phyloP scores from a whole-genome alignment of 2,113 vertebrate genomes.

The Sinocyclocheilus maitianheensis region DNA sequence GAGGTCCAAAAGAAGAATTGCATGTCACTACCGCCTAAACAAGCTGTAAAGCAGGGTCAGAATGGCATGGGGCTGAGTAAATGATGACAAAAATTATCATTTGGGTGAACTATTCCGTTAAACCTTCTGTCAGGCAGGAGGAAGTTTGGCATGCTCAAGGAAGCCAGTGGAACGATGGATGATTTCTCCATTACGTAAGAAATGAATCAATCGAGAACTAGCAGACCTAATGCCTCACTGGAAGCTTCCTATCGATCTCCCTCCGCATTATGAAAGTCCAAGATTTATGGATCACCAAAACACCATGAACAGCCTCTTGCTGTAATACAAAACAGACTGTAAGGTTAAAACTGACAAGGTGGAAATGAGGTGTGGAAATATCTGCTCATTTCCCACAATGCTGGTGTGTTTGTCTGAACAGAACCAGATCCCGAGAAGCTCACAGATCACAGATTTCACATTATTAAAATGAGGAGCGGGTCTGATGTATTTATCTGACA shows the following conservation, averaged over 20 bases:
- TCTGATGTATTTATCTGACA: not conserved
- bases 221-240: not conserved
- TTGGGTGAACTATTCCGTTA: constrained; percentile 10
- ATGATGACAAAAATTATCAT: not conserved
- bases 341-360: not conserved
- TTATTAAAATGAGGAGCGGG: not conserved
- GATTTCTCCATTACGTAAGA: constrained; percentile 27
- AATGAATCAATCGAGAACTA: constrained; percentile 1
- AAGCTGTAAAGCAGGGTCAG: not conserved
- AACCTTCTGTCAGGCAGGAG: constrained; percentile 23
- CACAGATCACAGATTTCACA: not conserved
- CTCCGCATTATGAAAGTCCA: not conserved
- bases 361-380: constrained; percentile 35
- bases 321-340: constrained; percentile 24
- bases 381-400: constrained; percentile 19
- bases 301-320: not conserved
- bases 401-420: constrained; percentile 15
- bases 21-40: not conserved
- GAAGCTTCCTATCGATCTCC: constrained; percentile 7
- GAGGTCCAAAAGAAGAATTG: not conserved
- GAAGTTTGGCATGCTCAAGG: constrained; percentile 13
- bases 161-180: constrained; percentile 23
- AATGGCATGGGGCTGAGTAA: not conserved
- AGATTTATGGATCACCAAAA: constrained; percentile 32
- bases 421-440: not conserved